Conservation (phyloP, 2,113 vertebrate genomes). For the Romanogobio albipinnatus region DNA sequence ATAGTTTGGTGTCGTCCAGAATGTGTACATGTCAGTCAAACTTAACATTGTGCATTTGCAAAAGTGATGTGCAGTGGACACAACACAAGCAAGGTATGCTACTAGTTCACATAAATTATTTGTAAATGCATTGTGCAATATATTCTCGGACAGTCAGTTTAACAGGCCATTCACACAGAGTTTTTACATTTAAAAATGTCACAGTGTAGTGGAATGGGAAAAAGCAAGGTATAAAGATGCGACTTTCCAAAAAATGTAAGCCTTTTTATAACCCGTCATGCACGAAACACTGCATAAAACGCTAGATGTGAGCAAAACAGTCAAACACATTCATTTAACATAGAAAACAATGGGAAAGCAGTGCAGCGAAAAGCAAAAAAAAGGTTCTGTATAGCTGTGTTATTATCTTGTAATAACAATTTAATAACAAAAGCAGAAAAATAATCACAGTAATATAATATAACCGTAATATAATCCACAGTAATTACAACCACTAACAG, state of each 20-base stretch:
- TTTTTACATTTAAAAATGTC: not conserved
- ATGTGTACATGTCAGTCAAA: not conserved
- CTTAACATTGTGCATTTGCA: not conserved
- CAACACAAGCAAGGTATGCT: not conserved
- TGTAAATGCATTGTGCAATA: not conserved
- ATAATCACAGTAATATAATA: not conserved
- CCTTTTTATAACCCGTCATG: not conserved
- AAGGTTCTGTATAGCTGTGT: not conserved
- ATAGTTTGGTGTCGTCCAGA: not conserved
- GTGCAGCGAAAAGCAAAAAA: not conserved
- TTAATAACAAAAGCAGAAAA: not conserved
- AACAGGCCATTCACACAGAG: not conserved
- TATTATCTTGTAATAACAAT: constrained; percentile 17
- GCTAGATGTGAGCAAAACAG: too few species aligned
- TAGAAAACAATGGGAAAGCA: not conserved
- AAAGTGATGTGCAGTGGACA: not conserved
- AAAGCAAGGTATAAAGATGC: not conserved
- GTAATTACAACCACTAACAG: not conserved
- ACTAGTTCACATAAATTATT: not conserved
- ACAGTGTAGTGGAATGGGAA: not conserved
- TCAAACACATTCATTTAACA: too few species aligned
- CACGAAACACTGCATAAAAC: not conserved
- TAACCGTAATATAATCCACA: not conserved
- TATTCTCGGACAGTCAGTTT: not conserved
- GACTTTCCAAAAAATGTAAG: not conserved